Evolutionary conservation across 92 coral and sea anemone genomes (phyloP).

Genomic region (Parazoanthus swiftii): DNA sequence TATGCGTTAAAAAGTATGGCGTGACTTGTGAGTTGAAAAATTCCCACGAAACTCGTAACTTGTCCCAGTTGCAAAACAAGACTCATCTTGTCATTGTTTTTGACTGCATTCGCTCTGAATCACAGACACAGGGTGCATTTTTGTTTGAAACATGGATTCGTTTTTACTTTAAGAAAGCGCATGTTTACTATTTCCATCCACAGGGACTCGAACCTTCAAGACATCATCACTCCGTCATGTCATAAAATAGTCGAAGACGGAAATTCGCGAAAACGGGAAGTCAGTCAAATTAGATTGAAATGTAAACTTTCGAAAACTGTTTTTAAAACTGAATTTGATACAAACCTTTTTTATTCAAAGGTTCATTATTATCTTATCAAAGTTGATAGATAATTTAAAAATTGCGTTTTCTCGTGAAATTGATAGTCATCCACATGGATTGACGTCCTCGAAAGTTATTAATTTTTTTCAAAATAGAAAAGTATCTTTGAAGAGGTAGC

Average conservation of each 20-base stretch:
- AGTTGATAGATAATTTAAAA: neutral
- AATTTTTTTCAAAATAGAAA: too few relatives aligned
- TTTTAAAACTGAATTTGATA: too few relatives aligned
- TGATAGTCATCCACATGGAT: neutral
- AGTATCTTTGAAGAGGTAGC: neutral
- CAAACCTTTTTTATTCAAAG: too few relatives aligned
- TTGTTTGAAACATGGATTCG: neutral
- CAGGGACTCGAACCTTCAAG: neutral
- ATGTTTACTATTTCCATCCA: neutral
- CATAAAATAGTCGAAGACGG: neutral
- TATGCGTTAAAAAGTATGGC: neutral
- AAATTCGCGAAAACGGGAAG: neutral
- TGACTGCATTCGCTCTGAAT: neutral
- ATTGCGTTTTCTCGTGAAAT: neutral
- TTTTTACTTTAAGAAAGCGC: neutral
- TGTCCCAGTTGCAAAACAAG: too few relatives aligned
- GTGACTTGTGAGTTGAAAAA: constrained; percentile 11
- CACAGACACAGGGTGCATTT: neutral
- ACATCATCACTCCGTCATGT: too few relatives aligned
- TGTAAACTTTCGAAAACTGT: neutral
- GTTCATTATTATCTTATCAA: neutral
- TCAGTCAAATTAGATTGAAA: neutral
- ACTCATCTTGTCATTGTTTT: neutral
- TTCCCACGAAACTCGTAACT: neutral
- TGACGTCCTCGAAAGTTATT: neutral